Conservation (phyloP, 92 coral and sea anemone genomes). For the Montipora capitata region DNA sequence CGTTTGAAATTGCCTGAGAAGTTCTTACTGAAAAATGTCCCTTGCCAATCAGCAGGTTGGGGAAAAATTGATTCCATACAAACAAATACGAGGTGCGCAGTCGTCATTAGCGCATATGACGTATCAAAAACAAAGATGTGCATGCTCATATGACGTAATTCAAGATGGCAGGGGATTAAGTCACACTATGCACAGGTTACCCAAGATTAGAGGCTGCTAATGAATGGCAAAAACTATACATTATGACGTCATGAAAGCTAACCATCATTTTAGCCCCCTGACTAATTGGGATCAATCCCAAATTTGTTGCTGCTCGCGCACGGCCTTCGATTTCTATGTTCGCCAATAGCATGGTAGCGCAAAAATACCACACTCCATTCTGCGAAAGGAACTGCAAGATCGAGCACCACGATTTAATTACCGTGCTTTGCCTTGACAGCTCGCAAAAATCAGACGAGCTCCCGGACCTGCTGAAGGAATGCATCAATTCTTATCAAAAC, state of each 20-base stretch:
- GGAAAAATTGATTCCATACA: too few species aligned
- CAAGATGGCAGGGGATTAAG: too few species aligned
- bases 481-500: constrained; percentile 31
- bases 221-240: background rate
- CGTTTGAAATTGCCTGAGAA: too few species aligned
- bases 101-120: too few species aligned
- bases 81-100: too few species aligned
- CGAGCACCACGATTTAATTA: constrained; percentile 55
- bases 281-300: background rate
- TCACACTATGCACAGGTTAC: too few species aligned
- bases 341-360: constrained; percentile 24
- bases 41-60: too few species aligned
- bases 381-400: constrained; percentile 40
- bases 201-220: too few species aligned
- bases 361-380: constrained; percentile 58
- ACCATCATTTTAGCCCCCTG: background rate
- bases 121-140: too few species aligned
- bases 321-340: background rate
- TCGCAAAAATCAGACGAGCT: constrained; percentile 45
- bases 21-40: too few species aligned
- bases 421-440: constrained; percentile 46
- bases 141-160: too few species aligned
- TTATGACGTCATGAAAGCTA: background rate
- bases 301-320: constrained; percentile 10
- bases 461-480: constrained; percentile 42